Percentiles rank a stretch among this genome's conserved stretches.
These are phyloP conservation scores for Perodicticus potto DNA, from an alignment of 2,797 vertebrate genomes.

Conservation along the genomic window DNA sequence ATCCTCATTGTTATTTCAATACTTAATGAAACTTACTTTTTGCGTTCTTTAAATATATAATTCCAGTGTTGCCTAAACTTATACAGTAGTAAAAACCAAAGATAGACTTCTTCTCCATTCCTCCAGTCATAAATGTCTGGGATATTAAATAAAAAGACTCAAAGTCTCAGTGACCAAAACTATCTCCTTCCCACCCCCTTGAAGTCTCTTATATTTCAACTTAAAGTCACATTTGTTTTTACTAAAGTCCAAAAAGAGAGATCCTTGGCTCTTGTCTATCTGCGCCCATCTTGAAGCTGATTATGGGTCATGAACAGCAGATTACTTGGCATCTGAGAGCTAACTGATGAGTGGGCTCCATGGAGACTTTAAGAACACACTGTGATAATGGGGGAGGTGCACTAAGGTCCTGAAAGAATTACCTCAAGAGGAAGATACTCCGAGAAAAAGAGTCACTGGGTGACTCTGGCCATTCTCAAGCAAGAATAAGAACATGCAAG, in stretches of 20 bases:
- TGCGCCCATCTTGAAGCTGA: not conserved
- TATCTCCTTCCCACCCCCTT: not conserved
- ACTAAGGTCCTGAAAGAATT: fast-evolving
- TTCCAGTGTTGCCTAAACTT: not conserved
- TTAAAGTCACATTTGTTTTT: not conserved
- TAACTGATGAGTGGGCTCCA: not conserved
- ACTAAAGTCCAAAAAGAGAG: not conserved
- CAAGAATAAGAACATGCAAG: not conserved
- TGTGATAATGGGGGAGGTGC: no score
- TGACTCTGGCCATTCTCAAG: not conserved
- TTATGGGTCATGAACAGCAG: not conserved
- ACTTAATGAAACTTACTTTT: conserved; percentile 33
- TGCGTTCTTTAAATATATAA: not conserved
- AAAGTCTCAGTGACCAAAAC: not conserved
- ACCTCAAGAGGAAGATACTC: not conserved
- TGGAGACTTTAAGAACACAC: not conserved
- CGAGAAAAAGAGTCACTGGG: not conserved
- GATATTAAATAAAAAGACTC: not conserved
- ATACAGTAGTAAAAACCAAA: not conserved
- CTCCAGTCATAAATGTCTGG: not conserved
- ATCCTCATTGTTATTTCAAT: conserved; percentile 7
- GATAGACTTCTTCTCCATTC: not conserved
- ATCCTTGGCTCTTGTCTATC: not conserved
- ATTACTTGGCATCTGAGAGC: not conserved
- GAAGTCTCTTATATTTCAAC: not conserved